Evolutionary conservation across 30 jellyfish, hydroid and myxozoan species (phyloP).

Genomic region (Hydractinia echinata): DNA sequence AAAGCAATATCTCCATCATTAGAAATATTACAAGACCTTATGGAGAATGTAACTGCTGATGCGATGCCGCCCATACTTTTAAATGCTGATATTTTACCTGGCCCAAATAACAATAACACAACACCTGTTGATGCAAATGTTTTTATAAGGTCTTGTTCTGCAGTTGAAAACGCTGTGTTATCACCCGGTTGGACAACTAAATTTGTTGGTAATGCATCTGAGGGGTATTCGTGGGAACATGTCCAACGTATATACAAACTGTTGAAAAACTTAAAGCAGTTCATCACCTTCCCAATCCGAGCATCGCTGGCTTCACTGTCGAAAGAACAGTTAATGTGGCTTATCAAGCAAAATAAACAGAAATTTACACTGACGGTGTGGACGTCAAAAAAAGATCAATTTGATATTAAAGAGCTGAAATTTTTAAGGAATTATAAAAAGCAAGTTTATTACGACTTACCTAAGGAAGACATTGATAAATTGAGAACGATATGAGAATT

Average conservation of each 20-base stretch:
- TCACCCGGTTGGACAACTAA: constrained; percentile 96
- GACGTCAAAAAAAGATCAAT: constrained; percentile 64
- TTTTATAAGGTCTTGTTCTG: constrained; percentile 33
- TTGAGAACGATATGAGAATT: background rate
- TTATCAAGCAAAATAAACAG: constrained; percentile 32
- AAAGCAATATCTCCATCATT: constrained; percentile 70
- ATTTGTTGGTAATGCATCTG: background rate
- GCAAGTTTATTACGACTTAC: constrained; percentile 72
- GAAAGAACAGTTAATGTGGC: constrained; percentile 64
- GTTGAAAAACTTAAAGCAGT: constrained; percentile 27
- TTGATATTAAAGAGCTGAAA: constrained; percentile 39
- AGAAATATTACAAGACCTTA: constrained; percentile 39
- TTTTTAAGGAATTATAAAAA: constrained; percentile 46
- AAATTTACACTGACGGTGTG: constrained; percentile 68
- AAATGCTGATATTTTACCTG: constrained; percentile 82
- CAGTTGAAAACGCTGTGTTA: constrained; percentile 19
- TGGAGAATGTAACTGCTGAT: background rate
- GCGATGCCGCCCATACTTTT: constrained; percentile 46
- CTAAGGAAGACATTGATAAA: constrained; percentile 31
- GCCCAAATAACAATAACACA: constrained; percentile 67
- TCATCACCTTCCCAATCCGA: constrained; percentile 84
- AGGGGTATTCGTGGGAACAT: constrained; percentile 83
- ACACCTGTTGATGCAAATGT: constrained; percentile 61
- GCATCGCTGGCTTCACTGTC: constrained; percentile 75
- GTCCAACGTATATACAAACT: constrained; percentile 55